A percentile compares a stretch with the other conserved stretches of the same genome.
These are phyloP conservation scores for Lophotriccus pileatus DNA, from an alignment of 2,797 vertebrate species.

Conservation along the genomic window DNA sequence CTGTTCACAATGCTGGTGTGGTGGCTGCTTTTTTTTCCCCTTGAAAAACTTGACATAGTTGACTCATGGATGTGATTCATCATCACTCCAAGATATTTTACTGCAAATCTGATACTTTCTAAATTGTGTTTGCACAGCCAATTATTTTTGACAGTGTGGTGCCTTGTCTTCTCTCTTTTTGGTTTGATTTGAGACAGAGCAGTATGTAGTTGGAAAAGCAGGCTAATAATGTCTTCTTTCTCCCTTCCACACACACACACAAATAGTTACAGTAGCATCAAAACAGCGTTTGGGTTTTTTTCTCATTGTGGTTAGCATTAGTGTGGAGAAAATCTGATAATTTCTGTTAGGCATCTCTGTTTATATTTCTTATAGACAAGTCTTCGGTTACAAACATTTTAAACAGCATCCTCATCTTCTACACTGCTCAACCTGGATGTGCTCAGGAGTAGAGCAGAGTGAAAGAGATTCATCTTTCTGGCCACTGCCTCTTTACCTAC, in stretches of 20 bases:
- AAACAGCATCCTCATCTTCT: not conserved
- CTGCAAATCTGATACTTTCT: slow-evolving; percentile 42
- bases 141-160: slow-evolving; percentile 47
- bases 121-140: slow-evolving; percentile 32
- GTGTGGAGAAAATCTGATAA: not conserved
- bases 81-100: slow-evolving; percentile 37
- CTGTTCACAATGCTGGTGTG: not conserved
- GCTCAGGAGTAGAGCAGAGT: not conserved
- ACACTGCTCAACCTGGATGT: not conserved
- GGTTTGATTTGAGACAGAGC: not conserved
- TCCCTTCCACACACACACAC: not conserved
- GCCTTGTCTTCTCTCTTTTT: not conserved
- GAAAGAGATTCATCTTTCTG: not conserved
- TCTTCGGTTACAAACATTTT: not conserved
- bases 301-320: not conserved
- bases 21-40: not conserved
- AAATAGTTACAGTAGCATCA: not conserved
- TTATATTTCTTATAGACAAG: not conserved
- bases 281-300: not conserved
- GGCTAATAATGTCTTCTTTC: not conserved
- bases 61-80: slow-evolving; percentile 49
- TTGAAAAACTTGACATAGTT: slow-evolving; percentile 2
- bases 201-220: not conserved
- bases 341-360: not conserved
- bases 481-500: not conserved